Evolutionary conservation across 2,888 invertebrate species (phyloP).

Genomic region (Creontiades dilutus): DNA sequence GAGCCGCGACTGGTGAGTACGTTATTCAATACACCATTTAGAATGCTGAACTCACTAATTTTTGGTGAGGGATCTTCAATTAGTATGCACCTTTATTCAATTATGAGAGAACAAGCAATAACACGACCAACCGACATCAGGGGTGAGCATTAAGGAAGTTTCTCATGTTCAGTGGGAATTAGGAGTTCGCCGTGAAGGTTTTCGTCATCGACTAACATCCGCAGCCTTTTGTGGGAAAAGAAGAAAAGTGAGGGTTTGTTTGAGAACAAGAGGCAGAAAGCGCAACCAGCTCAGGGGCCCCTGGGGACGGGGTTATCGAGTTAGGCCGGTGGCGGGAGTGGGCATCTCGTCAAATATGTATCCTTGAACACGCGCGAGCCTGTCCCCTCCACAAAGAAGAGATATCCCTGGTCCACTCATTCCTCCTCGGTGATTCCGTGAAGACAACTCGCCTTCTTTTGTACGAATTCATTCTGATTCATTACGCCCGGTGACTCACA

Average conservation of each 20-base stretch:
- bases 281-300: background rate
- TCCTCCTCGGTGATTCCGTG: background rate
- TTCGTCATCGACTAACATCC: background rate
- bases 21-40: no score
- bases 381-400: background rate
- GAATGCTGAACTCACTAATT: no score
- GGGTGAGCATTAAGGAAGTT: no score
- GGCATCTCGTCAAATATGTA: conserved; percentile 30
- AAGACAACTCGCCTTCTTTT: conserved; percentile 7
- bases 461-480: background rate
- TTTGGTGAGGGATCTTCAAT: no score
- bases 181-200: no score
- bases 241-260: conserved; percentile 4
- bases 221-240: background rate
- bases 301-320: conserved; percentile 14
- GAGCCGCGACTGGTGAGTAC: no score
- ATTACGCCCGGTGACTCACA: background rate
- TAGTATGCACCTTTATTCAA: no score
- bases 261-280: conserved; percentile 21
- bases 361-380: conserved; percentile 16
- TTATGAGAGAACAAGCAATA: no score
- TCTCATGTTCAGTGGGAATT: no score
- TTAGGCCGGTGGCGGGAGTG: conserved; percentile 5
- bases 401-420: background rate
- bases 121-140: no score